A percentile compares a stretch with the other conserved stretches of the same genome.
Evolutionary conservation across 1,140 invertebrate species (phyloP).

Genomic region (Gryon sp.): DNA sequence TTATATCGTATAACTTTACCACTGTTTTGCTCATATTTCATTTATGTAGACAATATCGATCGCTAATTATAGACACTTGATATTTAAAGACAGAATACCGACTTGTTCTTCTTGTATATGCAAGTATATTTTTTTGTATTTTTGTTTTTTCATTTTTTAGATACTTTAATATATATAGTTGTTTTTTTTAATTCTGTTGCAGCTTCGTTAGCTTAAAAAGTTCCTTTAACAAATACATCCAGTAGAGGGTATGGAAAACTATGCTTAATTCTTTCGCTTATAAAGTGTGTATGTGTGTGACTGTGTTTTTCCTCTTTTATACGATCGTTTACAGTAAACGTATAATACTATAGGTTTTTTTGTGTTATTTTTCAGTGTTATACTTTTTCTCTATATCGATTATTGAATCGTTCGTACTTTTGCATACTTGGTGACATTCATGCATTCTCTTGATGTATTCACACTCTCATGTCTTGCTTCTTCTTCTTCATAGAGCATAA

Average conservation of each 20-base stretch:
- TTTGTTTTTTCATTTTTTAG: conserved; percentile 47
- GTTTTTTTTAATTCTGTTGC: conserved; percentile 49
- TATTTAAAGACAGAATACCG: conserved; percentile 76
- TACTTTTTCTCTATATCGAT: conserved; percentile 53
- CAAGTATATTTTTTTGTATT: conserved; percentile 56
- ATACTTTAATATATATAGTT: conserved; percentile 49
- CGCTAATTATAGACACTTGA: conserved; percentile 78
- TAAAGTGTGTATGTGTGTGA: conserved; percentile 67
- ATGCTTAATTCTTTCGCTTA: conserved; percentile 69
- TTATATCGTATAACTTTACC: conserved; percentile 73
- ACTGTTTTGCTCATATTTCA: conserved; percentile 72
- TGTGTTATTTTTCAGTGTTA: conserved; percentile 65
- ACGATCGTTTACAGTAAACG: conserved; percentile 73
- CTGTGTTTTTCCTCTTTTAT: conserved; percentile 68
- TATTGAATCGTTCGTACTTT: conserved; percentile 59
- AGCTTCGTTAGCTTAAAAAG: conserved; percentile 61
- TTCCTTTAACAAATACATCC: conserved; percentile 71
- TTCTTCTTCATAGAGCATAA: conserved; percentile 8
- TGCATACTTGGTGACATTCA: conserved; percentile 51
- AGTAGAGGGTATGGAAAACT: conserved; percentile 76
- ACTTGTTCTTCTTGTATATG: conserved; percentile 64
- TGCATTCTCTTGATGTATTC: conserved; percentile 34
- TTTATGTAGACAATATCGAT: conserved; percentile 77
- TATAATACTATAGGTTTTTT: conserved; percentile 77
- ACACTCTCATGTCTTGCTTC: conserved; percentile 56